These are phyloP conservation scores for Acrocyrtus sp. DNA, from an alignment of 2,888 invertebrate genomes.

Conservation along the genomic window DNA sequence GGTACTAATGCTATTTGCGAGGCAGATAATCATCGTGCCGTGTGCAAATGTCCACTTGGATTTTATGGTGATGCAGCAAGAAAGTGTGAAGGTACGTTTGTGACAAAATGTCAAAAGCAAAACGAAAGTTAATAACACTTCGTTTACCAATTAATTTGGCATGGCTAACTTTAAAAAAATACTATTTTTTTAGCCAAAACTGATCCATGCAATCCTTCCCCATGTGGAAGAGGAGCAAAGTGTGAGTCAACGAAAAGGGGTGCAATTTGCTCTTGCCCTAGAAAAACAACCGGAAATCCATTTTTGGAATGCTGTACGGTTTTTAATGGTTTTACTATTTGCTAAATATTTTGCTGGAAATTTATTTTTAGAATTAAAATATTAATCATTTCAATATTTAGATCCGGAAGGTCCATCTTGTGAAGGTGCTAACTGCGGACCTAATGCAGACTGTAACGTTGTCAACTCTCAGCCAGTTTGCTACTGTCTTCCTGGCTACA, in stretches of 20 bases:
- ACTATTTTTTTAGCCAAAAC: conserved; percentile 15
- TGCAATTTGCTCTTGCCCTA: conserved; percentile 90
- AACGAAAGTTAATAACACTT: not conserved
- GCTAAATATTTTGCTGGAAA: not conserved
- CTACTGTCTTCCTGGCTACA: conserved; percentile 88
- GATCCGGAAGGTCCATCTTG: conserved; percentile 91
- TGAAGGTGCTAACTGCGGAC: conserved; percentile 78
- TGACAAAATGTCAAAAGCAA: not conserved
- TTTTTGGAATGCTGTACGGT: conserved; percentile 90
- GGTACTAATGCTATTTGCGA: conserved; percentile 79
- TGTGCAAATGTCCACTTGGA: conserved; percentile 83
- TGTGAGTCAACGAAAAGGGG: conserved; percentile 87
- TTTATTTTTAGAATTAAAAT: conserved; percentile 18
- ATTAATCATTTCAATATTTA: conserved; percentile 66
- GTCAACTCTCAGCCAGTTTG: conserved; percentile 81
- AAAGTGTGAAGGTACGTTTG: conserved; percentile 42
- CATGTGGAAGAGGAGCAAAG: conserved; percentile 83
- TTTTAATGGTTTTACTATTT: conserved; percentile 6
- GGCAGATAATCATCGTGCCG: conserved; percentile 77
- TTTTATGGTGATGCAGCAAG: conserved; percentile 76
- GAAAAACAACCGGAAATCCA: conserved; percentile 90
- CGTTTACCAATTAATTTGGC: not conserved
- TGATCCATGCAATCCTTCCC: conserved; percentile 77
- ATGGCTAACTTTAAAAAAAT: not conserved
- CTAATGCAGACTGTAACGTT: conserved; percentile 83